Conservation (phyloP, 2,113 vertebrate species). For the Oncorhynchus mykiss region DNA sequence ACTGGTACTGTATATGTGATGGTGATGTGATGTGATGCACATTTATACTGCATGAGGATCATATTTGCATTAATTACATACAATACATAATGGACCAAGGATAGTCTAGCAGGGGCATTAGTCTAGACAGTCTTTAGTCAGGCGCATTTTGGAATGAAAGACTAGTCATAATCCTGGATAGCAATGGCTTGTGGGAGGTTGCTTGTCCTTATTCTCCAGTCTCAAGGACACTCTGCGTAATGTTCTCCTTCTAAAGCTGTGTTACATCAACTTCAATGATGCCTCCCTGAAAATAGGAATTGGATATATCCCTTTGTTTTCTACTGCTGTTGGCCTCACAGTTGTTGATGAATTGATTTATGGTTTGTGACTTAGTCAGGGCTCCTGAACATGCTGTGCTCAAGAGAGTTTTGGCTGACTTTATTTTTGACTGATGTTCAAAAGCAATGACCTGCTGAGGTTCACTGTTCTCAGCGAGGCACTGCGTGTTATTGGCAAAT, state of each 20-base stretch:
- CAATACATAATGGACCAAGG: slow-evolving; percentile 9
- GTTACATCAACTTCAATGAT: neutral
- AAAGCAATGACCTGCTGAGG: neutral
- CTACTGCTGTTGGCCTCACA: neutral
- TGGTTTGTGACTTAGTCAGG: neutral
- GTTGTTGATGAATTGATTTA: neutral
- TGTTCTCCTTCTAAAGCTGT: neutral
- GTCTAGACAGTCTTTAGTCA: neutral
- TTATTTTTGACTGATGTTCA: too few relatives aligned
- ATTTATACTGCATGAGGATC: neutral
- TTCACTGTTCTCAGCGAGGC: neutral
- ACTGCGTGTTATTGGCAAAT: neutral
- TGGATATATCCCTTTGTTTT: neutral
- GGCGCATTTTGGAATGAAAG: neutral
- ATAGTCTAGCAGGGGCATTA: neutral
- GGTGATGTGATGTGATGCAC: too few relatives aligned
- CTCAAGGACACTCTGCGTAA: neutral
- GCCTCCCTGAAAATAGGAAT: neutral
- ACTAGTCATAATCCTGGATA: neutral
- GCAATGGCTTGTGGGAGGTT: neutral
- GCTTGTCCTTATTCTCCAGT: neutral
- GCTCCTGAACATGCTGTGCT: neutral
- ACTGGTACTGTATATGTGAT: too few relatives aligned
- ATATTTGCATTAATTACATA: slow-evolving; percentile 34
- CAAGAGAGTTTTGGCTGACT: too few relatives aligned